phyloP scores from a whole-genome alignment of 2,888 invertebrate species.

The Lepidochrysops patricia region DNA sequence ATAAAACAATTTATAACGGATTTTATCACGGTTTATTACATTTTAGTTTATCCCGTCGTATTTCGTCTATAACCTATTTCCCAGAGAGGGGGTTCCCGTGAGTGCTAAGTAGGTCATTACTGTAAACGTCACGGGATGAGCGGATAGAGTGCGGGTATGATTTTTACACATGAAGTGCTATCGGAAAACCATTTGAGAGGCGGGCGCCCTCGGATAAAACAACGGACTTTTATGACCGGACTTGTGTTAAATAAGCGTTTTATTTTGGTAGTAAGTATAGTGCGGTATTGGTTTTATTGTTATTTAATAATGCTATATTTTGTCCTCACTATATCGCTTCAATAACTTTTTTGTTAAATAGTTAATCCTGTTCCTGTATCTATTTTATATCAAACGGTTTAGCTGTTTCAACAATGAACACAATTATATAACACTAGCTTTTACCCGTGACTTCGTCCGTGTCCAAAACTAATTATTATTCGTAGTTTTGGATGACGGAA shows the following conservation, averaged over 20 bases:
- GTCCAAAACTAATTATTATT: too few relatives aligned
- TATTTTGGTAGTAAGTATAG: not conserved
- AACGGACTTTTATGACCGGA: constrained; percentile 49
- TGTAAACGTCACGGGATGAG: constrained; percentile 23
- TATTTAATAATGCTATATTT: not conserved
- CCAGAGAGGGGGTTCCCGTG: not conserved
- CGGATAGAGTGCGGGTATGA: constrained; percentile 43
- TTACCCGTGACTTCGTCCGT: too few relatives aligned
- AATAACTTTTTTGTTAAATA: too few relatives aligned
- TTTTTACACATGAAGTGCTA: constrained; percentile 62
- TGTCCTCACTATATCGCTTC: not conserved
- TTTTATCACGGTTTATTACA: too few relatives aligned
- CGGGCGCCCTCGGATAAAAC: constrained; percentile 47
- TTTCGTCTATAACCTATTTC: not conserved
- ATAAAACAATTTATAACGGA: too few relatives aligned
- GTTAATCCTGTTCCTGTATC: too few relatives aligned
- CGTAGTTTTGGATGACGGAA: too few relatives aligned
- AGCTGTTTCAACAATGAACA: too few relatives aligned
- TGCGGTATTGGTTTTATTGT: not conserved
- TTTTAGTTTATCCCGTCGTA: too few relatives aligned
- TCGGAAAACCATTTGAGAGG: constrained; percentile 65
- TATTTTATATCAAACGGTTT: too few relatives aligned
- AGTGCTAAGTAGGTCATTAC: not conserved
- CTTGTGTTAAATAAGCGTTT: constrained; percentile 13
- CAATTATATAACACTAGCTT: too few relatives aligned